Percentiles rank a stretch among this genome's conserved stretches.
These are phyloP conservation scores for Trichogramma evanescens DNA, from an alignment of 2,888 invertebrate species.

Conservation along the genomic window DNA sequence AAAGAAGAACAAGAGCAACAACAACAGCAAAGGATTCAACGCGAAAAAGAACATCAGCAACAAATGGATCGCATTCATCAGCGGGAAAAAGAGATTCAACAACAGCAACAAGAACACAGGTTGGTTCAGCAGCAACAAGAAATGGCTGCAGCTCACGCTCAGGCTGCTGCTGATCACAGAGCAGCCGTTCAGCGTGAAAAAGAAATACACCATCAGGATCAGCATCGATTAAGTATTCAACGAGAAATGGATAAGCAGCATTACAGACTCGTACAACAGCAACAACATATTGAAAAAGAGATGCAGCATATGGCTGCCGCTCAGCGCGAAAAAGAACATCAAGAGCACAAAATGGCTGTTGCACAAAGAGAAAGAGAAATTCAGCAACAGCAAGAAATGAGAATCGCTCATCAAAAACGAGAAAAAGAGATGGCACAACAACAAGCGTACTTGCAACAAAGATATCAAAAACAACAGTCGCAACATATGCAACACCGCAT, in stretches of 20 bases:
- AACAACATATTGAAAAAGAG: constrained; percentile 44
- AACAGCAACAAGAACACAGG: constrained; percentile 38
- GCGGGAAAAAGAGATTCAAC: constrained; percentile 40
- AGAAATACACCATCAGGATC: constrained; percentile 38
- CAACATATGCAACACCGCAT: constrained; percentile 49
- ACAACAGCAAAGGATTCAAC: constrained; percentile 31
- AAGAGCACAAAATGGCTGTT: constrained; percentile 36
- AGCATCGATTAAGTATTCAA: constrained; percentile 28
- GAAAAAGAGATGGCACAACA: constrained; percentile 40
- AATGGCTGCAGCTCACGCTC: constrained; percentile 37
- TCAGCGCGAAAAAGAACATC: constrained; percentile 40
- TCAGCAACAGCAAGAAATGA: constrained; percentile 36
- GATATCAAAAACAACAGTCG: constrained; percentile 44
- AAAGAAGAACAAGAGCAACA: constrained; percentile 33
- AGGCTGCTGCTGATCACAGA: constrained; percentile 28
- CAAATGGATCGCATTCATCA: constrained; percentile 27
- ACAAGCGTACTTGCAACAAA: constrained; percentile 40
- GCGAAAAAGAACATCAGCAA: constrained; percentile 37
- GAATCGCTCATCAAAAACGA: constrained; percentile 34
- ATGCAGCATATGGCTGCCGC: constrained; percentile 36
- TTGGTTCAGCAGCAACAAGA: constrained; percentile 42
- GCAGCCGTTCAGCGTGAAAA: constrained; percentile 35
- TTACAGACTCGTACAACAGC: constrained; percentile 25
- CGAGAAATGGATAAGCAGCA: constrained; percentile 37
- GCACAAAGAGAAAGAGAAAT: constrained; percentile 41